A percentile compares a stretch with the other conserved stretches of the same genome.
phyloP scores from a whole-genome alignment of 2,113 vertebrate species.

The Progne subis region DNA sequence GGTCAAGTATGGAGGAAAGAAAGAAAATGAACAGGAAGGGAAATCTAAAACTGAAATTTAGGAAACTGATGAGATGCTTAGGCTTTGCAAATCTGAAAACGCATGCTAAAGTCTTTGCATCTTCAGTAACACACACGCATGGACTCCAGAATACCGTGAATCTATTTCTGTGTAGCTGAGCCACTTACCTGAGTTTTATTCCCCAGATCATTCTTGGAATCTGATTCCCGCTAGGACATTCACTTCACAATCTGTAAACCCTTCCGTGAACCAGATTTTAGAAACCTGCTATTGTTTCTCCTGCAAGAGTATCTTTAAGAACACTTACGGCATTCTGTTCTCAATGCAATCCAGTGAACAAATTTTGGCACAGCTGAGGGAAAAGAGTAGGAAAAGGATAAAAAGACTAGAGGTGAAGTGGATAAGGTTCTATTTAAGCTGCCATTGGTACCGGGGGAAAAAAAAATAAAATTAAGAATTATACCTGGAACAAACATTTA shows the following conservation, averaged over 20 bases:
- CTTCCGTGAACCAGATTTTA: not conserved
- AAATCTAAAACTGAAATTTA: not conserved
- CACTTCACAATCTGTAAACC: not conserved
- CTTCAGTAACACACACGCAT: not conserved
- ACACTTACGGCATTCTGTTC: not conserved
- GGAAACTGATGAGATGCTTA: not conserved
- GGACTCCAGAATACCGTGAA: not conserved
- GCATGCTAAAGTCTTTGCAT: not conserved
- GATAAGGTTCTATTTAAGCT: not conserved
- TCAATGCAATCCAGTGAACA: not conserved
- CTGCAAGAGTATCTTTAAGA: not conserved
- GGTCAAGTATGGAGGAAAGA: not conserved
- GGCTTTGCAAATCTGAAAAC: not conserved
- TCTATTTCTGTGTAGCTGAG: not conserved
- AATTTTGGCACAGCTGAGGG: not conserved
- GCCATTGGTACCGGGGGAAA: accelerated
- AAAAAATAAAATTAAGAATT: not conserved
- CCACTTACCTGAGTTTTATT: not conserved
- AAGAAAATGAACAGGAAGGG: not conserved
- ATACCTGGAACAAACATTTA: not conserved
- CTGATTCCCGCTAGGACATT: not conserved
- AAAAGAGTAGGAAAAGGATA: not conserved
- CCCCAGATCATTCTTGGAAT: not conserved
- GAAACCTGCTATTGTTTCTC: not conserved
- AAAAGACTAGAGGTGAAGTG: not conserved